phyloP scores from a whole-genome alignment of 1,140 invertebrate species.

The Contarinia nasturtii region DNA sequence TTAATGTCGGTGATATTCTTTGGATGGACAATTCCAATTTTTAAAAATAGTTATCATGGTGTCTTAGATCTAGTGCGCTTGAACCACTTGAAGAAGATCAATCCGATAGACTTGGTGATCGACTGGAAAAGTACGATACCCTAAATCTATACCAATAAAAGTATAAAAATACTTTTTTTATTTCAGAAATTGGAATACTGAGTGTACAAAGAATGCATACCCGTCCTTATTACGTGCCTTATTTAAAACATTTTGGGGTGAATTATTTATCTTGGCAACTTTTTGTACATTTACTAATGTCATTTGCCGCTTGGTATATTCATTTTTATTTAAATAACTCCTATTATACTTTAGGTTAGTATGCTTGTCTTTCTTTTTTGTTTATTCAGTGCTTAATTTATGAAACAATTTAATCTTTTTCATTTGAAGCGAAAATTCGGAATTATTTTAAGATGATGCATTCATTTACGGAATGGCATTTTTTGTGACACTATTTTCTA shows the following conservation, averaged over 20 bases:
- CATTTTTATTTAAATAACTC: neutral
- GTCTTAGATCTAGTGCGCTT: neutral
- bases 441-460: conserved; percentile 10
- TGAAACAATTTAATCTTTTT: too few species aligned
- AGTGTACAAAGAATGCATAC: neutral
- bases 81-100: neutral
- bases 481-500: conserved; percentile 25
- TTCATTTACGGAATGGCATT: conserved; percentile 31
- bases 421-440: neutral
- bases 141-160: too few species aligned
- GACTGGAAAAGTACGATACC: neutral
- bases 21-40: neutral
- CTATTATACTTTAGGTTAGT: conserved; percentile 1
- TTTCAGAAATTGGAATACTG: neutral
- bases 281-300: neutral
- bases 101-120: neutral
- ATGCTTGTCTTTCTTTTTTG: too few species aligned
- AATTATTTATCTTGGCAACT: neutral
- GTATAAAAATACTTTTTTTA: too few species aligned
- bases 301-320: neutral
- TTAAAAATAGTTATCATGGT: neutral
- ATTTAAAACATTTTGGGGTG: conserved; percentile 1
- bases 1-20: neutral
- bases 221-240: conserved; percentile 1
- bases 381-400: too few species aligned